Conservation (phyloP, 30 jellyfish, hydroid and myxozoan genomes). For the Chrysaora quinquecirrha region DNA sequence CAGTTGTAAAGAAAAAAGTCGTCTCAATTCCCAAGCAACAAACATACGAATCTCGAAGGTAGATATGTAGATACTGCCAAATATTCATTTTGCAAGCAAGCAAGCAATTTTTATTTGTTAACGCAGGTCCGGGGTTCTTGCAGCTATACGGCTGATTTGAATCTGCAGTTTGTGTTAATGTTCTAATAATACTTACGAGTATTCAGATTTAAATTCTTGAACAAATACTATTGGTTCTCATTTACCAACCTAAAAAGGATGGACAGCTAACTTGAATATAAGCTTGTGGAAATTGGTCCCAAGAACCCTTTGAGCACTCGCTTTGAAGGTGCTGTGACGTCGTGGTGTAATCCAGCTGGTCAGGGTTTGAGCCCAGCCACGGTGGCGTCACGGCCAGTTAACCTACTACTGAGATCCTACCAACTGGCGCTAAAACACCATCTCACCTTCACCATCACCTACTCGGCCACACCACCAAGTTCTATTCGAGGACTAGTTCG, state of each 20-base stretch:
- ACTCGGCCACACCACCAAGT: too few species aligned
- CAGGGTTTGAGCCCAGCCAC: too few species aligned
- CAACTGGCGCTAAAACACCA: too few species aligned
- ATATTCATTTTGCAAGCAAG: not conserved
- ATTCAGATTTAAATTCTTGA: not conserved
- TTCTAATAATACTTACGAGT: not conserved
- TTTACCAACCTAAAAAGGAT: not conserved
- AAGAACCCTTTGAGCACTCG: too few species aligned
- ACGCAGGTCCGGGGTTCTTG: not conserved
- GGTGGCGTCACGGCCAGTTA: too few species aligned
- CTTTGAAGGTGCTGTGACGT: too few species aligned
- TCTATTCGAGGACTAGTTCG: too few species aligned
- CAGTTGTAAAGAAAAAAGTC: conserved; percentile 80
- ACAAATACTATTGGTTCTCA: not conserved
- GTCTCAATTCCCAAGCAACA: conserved; percentile 69
- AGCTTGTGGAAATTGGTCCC: too few species aligned
- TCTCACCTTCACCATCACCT: too few species aligned
- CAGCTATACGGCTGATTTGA: not conserved
- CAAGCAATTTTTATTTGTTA: too few species aligned
- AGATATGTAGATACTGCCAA: not conserved
- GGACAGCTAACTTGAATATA: not conserved
- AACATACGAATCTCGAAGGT: conserved; percentile 90
- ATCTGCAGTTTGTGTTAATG: not conserved
- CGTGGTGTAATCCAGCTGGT: too few species aligned
- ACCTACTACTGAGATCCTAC: too few species aligned